Evolutionary conservation across 1,140 invertebrate species (phyloP), one percentile per base, ranked within the genome.

Genomic region (Lutraria rhynchaena): DNA sequence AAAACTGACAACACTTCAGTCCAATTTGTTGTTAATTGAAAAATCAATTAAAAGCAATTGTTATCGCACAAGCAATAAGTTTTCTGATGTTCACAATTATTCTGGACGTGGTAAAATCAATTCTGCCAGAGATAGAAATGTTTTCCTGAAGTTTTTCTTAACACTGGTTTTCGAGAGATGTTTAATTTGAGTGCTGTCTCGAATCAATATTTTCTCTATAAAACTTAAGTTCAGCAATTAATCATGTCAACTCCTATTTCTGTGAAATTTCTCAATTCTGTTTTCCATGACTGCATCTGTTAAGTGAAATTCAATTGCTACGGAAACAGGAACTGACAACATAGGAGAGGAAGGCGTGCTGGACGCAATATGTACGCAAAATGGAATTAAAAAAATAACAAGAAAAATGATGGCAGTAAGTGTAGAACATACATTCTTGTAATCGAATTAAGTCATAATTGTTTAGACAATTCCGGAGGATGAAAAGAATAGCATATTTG

Each of bases 21-120:
- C 29, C 51, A 71, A 57, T 46, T 22, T 71, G 53, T 37, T 24
- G 13, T 70, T 71, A 71, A 71, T 71, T 71, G 69, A 35, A 71
- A 71, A 71, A 71, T 71, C 69, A 71, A 71, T 71, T 71, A 57
- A 71, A 71, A 71, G 63, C 41, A 17, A 63, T 33, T 63, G 60
- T 63, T 41, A 41, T 41, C 37, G 15, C 5, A 41, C 5, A 41
- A 41, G 37, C 5, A 41, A 41, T 41, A 41, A 41, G 37, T 41
- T 41, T 15, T 41, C 5, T 15, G 37, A 41, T 41, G 37, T 41
- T 41, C 37, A 15, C 37, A 41, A 41, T 41, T 15, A 41, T 41
- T 41, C 19, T 7, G 4, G 53, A 35, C 41, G 51, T 69, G 9
- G 31, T 15, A 49, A 69, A 69, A 71, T 71, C 69, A 71, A 71